Conservation (phyloP, 2,113 vertebrate genomes). For the Eleginops maclovinus region DNA sequence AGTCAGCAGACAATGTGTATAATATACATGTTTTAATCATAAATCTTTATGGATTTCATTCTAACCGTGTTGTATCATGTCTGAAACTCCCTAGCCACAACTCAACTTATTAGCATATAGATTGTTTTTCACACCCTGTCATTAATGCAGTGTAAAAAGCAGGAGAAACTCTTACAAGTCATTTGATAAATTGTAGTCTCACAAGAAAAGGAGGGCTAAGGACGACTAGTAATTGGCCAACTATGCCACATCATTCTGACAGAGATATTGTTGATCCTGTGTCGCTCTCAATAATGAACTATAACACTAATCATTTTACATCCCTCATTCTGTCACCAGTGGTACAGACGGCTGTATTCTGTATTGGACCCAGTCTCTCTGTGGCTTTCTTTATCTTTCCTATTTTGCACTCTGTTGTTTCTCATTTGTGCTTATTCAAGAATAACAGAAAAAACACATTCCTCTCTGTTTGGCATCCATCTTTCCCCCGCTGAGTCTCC, state of each 20-base stretch:
- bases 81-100: neutral
- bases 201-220: neutral
- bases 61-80: neutral
- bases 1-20: neutral
- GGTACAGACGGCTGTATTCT: slow-evolving; percentile 17
- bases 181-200: slow-evolving; percentile 3
- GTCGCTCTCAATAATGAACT: neutral
- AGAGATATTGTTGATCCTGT: neutral
- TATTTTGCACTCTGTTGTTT: slow-evolving; percentile 34
- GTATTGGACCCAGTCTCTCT: neutral
- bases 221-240: neutral
- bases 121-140: slow-evolving; percentile 5
- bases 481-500: neutral
- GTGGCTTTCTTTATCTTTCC: slow-evolving; percentile 4
- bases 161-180: neutral
- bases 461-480: slow-evolving; percentile 8
- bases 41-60: neutral
- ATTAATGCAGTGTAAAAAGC: slow-evolving; percentile 12
- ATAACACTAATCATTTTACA: too few species aligned
- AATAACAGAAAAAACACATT: slow-evolving; percentile 10
- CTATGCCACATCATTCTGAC: slow-evolving; percentile 1
- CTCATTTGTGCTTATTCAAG: slow-evolving; percentile 20
- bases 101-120: neutral
- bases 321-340: too few species aligned
- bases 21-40: neutral